Evolutionary conservation across 2,888 invertebrate species (phyloP), one percentile per base, ranked within the genome.

Genomic region (Marasmarcha lunaedactyla): DNA sequence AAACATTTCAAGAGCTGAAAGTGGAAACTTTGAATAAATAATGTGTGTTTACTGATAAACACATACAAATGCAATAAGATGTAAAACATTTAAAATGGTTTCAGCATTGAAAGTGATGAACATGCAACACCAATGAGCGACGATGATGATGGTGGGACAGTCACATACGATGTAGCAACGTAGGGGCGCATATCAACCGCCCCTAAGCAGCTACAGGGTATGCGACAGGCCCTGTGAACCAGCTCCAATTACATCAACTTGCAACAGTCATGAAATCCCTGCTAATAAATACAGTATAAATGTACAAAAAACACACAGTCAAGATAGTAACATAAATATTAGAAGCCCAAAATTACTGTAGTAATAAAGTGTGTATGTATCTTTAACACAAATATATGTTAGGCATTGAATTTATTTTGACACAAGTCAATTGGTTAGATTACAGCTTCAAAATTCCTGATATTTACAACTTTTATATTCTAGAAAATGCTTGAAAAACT

Each of bases 1-100:
- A 86, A 97, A 95, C 79, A 96, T 94, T 86, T 97, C 97, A 57
- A 98, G 85, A 57, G 90, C 87, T 84, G 67, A 42, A 77, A 67
- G 37, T 37, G 43, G 42, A 37, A 15, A 33, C 20, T 7, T 20
- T 20, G 20, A 7, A 20, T 20, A 5, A 20, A 15, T 33, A 25
- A 12, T 13, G 25, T 14, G 11, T 20, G 6, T 36, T 36, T 39
- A 13, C 33, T 41, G 13, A 35, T 36, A 33, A 36, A 7, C n/a
- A n/a, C n/a, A n/a, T n/a, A n/a, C n/a, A n/a, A n/a, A n/a, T n/a
- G n/a, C n/a, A n/a, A n/a, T n/a, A n/a, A n/a, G n/a, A n/a, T n/a
- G n/a, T n/a, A n/a, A n/a, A n/a, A n/a, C n/a, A n/a, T n/a, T n/a
- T n/a, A n/a, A n/a, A n/a, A n/a, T n/a, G n/a, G n/a, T n/a, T n/a